Evolutionary conservation across 2,888 invertebrate species (phyloP), one percentile per base, ranked within the genome.

Genomic region (Phlogophora meticulosa): DNA sequence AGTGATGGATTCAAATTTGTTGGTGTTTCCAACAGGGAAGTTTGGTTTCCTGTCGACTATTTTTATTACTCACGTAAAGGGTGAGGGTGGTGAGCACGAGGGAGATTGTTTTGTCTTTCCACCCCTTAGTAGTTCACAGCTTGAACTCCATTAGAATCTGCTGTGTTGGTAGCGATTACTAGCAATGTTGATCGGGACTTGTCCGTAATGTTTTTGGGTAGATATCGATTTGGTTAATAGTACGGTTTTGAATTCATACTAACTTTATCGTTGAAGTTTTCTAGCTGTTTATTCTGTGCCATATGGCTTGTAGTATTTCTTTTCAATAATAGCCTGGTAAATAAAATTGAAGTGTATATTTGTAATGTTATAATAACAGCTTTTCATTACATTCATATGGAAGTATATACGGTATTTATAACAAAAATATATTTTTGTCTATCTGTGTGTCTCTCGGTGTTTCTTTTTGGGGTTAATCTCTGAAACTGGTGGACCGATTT

Each of bases 41-140:
- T 46, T 38, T 59, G 46, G 60, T 71, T 76, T 74, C 80, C 77
- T 72, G 72, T 49, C 56, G 49, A 79, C 85, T 85, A 83, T 85
- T 84, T 85, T 72, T 77, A 79, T 53, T 76, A 67, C 45, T 70
- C 43, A 55, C 58, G 46, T 52, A 32, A 42, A 20, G 84, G 84
- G 85, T 40, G 85, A 85, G 85, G 80, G 76, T 75, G 84, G 68
- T 59, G 46, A 51, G 45, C 38, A 17, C 46, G 56, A 70, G 76
- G 77, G 80, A 58, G 77, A 71, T 55, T 78, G 77, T 82, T 80
- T 84, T 78, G 72, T 81, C 72, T 63, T 46, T 60, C 51, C 52
- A 64, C 70, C 82, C 72, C 49, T 46, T 32, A 1, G 38, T 59
- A 15, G 55, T 56, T 57, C 13, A 73, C 74, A 78, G 71, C 76